Percentiles rank a stretch among this genome's conserved stretches.
These are phyloP conservation scores for Drosophila paranaensis DNA, from an alignment of 2,888 invertebrate species.

Conservation along the genomic window DNA sequence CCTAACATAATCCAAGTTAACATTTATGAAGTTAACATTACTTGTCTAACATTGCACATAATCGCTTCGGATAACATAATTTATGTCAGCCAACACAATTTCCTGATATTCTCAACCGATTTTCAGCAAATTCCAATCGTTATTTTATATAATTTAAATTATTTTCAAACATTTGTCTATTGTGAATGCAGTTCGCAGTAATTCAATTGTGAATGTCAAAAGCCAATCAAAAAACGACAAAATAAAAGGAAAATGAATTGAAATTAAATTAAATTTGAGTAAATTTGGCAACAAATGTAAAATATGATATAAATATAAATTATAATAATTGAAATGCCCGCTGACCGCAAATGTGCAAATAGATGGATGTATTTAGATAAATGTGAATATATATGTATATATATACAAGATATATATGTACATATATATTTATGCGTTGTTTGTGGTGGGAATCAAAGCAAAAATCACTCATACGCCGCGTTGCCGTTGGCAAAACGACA, in stretches of 20 bases:
- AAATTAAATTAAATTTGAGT: conserved; percentile 58
- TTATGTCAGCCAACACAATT: not conserved
- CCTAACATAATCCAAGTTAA: not conserved
- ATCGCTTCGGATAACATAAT: not conserved
- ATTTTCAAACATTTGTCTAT: not conserved
- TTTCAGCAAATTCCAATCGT: not conserved
- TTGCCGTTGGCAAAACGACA: conserved; percentile 49
- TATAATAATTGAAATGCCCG: conserved; percentile 45
- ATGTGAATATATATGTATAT: conserved; percentile 5
- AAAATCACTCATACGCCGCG: conserved; percentile 67
- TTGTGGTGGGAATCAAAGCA: conserved; percentile 38
- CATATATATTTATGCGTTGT: conserved; percentile 6
- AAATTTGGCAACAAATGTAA: conserved; percentile 33
- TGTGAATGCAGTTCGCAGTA: not conserved
- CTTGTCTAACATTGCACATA: not conserved
- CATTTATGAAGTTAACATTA: not conserved
- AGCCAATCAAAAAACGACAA: conserved; percentile 17
- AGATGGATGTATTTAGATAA: not conserved
- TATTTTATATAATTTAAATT: not conserved
- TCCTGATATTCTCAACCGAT: too few species aligned
- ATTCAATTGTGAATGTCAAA: conserved; percentile 12
- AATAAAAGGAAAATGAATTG: not conserved
- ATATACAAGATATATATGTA: not conserved
- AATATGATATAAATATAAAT: conserved; percentile 30
- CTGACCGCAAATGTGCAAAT: conserved; percentile 18